Percentiles rank a stretch among this genome's conserved stretches.
phyloP scores from a whole-genome alignment of 2,888 invertebrate species.

The Amphipyra tragopoginis region DNA sequence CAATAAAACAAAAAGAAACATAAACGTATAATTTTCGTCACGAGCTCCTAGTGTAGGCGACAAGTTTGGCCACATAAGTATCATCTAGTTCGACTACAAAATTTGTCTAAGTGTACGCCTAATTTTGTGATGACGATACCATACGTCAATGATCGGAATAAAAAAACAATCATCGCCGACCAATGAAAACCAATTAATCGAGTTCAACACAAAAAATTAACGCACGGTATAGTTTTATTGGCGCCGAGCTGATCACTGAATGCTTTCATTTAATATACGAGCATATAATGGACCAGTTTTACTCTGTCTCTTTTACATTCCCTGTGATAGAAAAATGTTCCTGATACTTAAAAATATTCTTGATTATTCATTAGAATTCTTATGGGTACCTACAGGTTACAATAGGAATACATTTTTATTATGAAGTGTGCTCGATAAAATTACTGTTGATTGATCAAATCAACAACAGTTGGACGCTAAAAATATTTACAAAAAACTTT shows the following conservation, averaged over 20 bases:
- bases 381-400: constrained; percentile 26
- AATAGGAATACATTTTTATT: constrained; percentile 28
- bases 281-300: constrained; percentile 63
- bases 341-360: constrained; percentile 45
- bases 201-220: constrained; percentile 72
- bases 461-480: constrained; percentile 1
- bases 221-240: constrained; percentile 75
- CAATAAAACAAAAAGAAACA: constrained; percentile 6
- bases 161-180: constrained; percentile 66
- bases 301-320: constrained; percentile 58
- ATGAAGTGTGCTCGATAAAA: constrained; percentile 23
- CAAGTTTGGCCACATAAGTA: constrained; percentile 22
- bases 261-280: constrained; percentile 79
- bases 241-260: constrained; percentile 73
- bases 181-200: constrained; percentile 82
- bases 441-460: constrained; percentile 3
- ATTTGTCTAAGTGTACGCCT: constrained; percentile 44
- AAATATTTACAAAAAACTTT: constrained; percentile 3
- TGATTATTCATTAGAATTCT: constrained; percentile 45
- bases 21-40: neutral
- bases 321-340: constrained; percentile 51
- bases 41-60: constrained; percentile 25
- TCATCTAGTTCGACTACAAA: constrained; percentile 23
- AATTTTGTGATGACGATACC: constrained; percentile 52
- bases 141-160: constrained; percentile 66